These are phyloP conservation scores for Orthosia incerta DNA, from an alignment of 2,888 invertebrate genomes.

Conservation along the genomic window DNA sequence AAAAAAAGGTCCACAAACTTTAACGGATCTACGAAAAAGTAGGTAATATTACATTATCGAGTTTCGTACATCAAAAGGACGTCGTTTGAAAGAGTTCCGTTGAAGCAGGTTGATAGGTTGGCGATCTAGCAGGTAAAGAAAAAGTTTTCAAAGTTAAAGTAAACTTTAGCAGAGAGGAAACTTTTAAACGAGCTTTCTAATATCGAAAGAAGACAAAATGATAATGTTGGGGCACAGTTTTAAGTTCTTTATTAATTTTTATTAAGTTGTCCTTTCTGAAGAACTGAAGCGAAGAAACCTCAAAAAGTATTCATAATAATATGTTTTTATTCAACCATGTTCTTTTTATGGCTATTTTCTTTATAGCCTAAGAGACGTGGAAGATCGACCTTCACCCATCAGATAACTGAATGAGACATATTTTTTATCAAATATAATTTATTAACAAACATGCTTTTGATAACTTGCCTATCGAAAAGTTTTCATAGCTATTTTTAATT, in stretches of 20 bases:
- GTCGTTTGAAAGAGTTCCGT: slow-evolving; percentile 63
- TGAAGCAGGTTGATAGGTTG: slow-evolving; percentile 69
- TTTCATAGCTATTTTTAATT: too few species aligned
- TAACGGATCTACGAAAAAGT: slow-evolving; percentile 34
- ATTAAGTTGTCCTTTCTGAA: slow-evolving; percentile 22
- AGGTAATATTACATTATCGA: slow-evolving; percentile 64
- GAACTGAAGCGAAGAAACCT: slow-evolving; percentile 2
- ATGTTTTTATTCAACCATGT: slow-evolving; percentile 18
- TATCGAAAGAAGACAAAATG: slow-evolving; percentile 54
- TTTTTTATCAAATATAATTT: too few species aligned
- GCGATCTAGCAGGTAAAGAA: slow-evolving; percentile 63
- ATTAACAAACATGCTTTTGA: too few species aligned
- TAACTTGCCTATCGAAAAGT: too few species aligned
- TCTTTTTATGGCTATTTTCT: slow-evolving; percentile 25
- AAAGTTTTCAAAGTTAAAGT: slow-evolving; percentile 58
- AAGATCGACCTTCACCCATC: too few species aligned
- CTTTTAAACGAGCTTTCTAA: slow-evolving; percentile 43
- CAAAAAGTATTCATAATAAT: slow-evolving; percentile 20
- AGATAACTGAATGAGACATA: too few species aligned
- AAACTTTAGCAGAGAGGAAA: slow-evolving; percentile 40
- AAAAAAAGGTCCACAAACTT: background rate
- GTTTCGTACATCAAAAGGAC: slow-evolving; percentile 64
- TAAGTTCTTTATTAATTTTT: slow-evolving; percentile 40
- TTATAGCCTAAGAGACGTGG: too few species aligned
- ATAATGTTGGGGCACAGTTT: slow-evolving; percentile 52